Evolutionary conservation across 2,888 invertebrate species (phyloP).

Genomic region (Oligia latruncula): DNA sequence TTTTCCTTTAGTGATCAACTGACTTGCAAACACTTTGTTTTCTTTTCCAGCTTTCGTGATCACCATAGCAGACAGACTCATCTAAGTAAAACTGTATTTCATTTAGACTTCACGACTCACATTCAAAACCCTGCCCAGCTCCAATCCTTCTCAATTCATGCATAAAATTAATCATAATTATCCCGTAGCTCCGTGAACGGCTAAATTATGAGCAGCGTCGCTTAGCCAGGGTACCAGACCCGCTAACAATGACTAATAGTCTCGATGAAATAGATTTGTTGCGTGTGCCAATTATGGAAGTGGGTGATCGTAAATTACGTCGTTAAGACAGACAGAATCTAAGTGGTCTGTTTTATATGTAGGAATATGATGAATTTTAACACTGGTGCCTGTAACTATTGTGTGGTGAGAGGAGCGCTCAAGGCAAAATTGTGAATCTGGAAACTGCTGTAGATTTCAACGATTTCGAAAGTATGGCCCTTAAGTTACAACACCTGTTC

Average conservation of each 20-base stretch:
- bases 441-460: conserved; percentile 23
- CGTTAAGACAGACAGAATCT: conserved; percentile 62
- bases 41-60: neutral
- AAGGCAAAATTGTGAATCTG: conserved; percentile 21
- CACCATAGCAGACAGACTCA: conserved; percentile 4
- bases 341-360: conserved; percentile 54
- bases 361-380: conserved; percentile 61
- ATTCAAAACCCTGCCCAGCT: conserved; percentile 11
- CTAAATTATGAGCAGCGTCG: conserved; percentile 64
- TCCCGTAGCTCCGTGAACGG: conserved; percentile 50
- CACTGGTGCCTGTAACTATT: conserved; percentile 32
- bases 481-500: conserved; percentile 23
- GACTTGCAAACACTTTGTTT: neutral
- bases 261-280: conserved; percentile 71
- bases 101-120: conserved; percentile 11
- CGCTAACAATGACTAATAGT: conserved; percentile 72
- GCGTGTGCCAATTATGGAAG: conserved; percentile 74
- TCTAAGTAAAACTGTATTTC: neutral
- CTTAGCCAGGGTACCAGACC: conserved; percentile 62
- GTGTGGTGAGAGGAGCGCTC: conserved; percentile 42
- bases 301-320: conserved; percentile 69
- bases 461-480: conserved; percentile 15
- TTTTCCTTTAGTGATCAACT: neutral
- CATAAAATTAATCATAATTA: conserved; percentile 66
- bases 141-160: conserved; percentile 56